Conservation (phyloP, 2,888 invertebrate species). For the Hoplodrina blanda region DNA sequence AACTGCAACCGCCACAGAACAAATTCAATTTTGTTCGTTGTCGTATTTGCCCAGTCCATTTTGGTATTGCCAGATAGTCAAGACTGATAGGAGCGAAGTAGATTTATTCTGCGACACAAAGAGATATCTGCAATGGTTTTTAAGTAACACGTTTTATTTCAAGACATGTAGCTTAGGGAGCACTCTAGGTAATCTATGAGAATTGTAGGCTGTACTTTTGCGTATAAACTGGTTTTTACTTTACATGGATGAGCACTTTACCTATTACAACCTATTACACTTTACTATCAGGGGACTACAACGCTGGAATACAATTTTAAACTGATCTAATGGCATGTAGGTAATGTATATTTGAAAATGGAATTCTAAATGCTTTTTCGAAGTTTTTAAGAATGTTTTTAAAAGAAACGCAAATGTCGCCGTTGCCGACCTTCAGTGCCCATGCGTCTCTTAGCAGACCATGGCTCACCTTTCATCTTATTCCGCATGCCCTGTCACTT, state of each 20-base stretch:
- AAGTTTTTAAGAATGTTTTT: background rate
- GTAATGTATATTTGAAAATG: slow-evolving; percentile 11
- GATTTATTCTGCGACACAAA: slow-evolving; percentile 71
- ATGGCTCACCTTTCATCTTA: too few relatives aligned
- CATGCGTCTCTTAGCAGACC: too few relatives aligned
- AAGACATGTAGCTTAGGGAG: slow-evolving; percentile 41
- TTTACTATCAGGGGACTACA: slow-evolving; percentile 8
- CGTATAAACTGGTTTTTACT: slow-evolving; percentile 18
- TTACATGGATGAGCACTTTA: slow-evolving; percentile 35
- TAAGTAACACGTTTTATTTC: slow-evolving; percentile 64
- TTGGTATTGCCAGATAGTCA: slow-evolving; percentile 77
- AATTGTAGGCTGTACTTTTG: slow-evolving; percentile 35
- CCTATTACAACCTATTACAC: slow-evolving; percentile 4
- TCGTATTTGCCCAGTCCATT: slow-evolving; percentile 81
- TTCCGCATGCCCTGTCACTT: too few relatives aligned
- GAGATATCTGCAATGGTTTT: slow-evolving; percentile 57
- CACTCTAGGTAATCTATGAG: slow-evolving; percentile 37
- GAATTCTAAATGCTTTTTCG: background rate
- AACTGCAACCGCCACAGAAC: slow-evolving; percentile 72
- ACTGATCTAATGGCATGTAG: background rate
- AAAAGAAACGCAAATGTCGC: background rate
- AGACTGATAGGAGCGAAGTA: slow-evolving; percentile 68
- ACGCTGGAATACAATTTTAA: slow-evolving; percentile 14
- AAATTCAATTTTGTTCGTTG: slow-evolving; percentile 84
- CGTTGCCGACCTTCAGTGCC: too few relatives aligned